Base-by-base conservation (phyloP, 2,113 vertebrate genomes). In the Onychostoma macrolepis region DNA sequence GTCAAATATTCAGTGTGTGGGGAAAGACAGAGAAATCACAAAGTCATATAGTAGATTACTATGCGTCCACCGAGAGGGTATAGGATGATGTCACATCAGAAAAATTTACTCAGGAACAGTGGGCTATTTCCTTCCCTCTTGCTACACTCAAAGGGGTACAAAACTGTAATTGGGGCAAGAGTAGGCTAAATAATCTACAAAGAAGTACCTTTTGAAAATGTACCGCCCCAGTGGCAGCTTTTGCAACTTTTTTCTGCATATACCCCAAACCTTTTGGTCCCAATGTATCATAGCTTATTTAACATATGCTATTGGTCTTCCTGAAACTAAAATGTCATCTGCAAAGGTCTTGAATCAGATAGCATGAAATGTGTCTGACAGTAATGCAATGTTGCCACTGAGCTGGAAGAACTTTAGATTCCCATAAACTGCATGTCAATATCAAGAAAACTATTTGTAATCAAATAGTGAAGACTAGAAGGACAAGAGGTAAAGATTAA, bases 361-460 rank as follows among this genome's bases (percentile, higher is more conserved):
- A 41, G 79, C 13, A 65, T 63, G 79, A 65, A 65, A n/a, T 17
- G 17, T 43, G 15, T 30, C 38, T 28, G 38, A 67, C 61, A 82
- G 33, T 58, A 80, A 71, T 71, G 30, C 65, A 61, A 19, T 61
- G 33, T 43, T 43, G n/a, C 4, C 72, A 85, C 48, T 30, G 72
- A 75, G 74, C 28, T 33, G 15, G 36, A 84, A 56, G 3, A 85
- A 7, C 4, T 21, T 61, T 50, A 50, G 78, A 69, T 63, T 85
- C 15, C 50, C 21, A 58, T 21, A 83, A 75, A 69, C 7, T 45
- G 30, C 4, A 45, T 61, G 28, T 6, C 28, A 80, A n/a, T 41
- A 63, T 75, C 13, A 75, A 43, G 69, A 19, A 41, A n/a, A n/a
- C n/a, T n/a, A n/a, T n/a, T n/a, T 72, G 19, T 38, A 72, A 41